Conservation (phyloP, 2,113 vertebrate species). For the Tachycineta bicolor region DNA sequence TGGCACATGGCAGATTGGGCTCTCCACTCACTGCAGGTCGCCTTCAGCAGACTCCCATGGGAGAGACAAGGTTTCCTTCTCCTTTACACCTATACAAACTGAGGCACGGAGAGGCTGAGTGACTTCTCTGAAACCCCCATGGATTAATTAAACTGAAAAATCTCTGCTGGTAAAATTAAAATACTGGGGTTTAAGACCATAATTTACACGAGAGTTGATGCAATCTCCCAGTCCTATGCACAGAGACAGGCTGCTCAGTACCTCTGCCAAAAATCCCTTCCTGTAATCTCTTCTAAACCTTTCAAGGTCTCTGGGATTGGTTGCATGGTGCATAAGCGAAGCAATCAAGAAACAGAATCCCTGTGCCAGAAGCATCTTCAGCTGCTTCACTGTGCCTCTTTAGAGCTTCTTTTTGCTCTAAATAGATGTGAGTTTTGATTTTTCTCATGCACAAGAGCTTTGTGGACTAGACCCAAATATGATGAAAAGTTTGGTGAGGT, state of each 20-base stretch:
- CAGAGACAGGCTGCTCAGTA: not conserved
- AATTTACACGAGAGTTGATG: not conserved
- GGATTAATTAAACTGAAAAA: not conserved
- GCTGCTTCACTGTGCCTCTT: not conserved
- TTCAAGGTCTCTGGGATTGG: not conserved
- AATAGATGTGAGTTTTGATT: not conserved
- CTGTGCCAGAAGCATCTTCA: not conserved
- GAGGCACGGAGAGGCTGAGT: not conserved
- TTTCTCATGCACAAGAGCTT: not conserved
- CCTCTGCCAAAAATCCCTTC: not conserved
- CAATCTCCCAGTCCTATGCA: not conserved
- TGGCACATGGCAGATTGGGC: not conserved
- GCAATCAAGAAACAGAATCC: not conserved
- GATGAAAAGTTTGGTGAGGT: not conserved
- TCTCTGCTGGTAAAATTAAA: not conserved
- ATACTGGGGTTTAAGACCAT: accelerated
- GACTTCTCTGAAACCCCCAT: not conserved
- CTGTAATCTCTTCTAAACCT: not conserved
- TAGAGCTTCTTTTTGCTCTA: not conserved
- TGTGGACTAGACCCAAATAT: not conserved
- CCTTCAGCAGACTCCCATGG: not conserved
- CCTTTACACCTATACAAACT: not conserved
- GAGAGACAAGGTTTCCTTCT: not conserved
- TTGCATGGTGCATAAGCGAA: not conserved
- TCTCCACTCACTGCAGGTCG: not conserved